These are phyloP conservation scores for Garrulus glandarius DNA, from an alignment of 2,797 vertebrate species.

Conservation along the genomic window DNA sequence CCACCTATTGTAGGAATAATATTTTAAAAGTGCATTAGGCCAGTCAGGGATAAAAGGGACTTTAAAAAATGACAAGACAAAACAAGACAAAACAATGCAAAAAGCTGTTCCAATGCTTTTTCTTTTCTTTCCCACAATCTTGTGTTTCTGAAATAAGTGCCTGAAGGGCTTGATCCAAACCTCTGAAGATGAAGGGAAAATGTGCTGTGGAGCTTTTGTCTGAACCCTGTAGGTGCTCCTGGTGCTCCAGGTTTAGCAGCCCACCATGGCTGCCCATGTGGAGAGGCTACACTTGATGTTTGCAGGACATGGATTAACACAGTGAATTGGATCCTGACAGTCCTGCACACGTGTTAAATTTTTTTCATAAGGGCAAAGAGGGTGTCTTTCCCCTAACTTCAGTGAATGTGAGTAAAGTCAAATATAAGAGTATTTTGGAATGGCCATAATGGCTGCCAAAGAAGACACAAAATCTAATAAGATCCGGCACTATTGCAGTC, in stretches of 20 bases:
- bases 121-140: not conserved
- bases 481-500: not conserved
- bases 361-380: not conserved
- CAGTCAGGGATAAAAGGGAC: not conserved
- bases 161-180: not conserved
- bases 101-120: not conserved
- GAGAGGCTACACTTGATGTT: not conserved
- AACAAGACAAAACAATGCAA: not conserved
- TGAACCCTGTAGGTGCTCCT: not conserved
- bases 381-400: not conserved
- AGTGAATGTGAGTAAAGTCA: not conserved
- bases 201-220: not conserved
- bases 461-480: not conserved
- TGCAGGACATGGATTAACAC: not conserved
- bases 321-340: not conserved
- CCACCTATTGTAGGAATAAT: not conserved
- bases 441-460: not conserved
- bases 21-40: not conserved
- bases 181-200: not conserved
- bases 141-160: not conserved
- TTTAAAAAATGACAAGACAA: not conserved
- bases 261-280: accelerated
- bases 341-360: not conserved
- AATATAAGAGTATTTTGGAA: not conserved
- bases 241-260: not conserved